Evolutionary conservation across 2,113 vertebrate species (phyloP), one percentile per base, ranked within the genome.

Genomic region (Eublepharis macularius): DNA sequence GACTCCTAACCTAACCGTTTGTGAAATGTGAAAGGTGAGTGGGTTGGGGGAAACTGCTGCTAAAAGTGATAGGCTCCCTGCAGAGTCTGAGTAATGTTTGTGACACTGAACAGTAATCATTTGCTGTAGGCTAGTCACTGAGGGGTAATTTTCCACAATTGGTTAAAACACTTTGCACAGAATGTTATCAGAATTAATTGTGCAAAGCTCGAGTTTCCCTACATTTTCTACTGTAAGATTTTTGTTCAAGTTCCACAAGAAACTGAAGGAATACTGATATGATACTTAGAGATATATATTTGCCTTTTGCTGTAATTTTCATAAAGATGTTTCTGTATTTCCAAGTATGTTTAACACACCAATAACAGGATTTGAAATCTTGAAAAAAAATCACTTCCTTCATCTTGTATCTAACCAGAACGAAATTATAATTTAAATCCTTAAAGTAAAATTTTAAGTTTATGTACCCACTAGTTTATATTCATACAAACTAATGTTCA

Each of bases 71-170:
- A 82, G 80, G 83, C 86, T 92, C 93, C 89, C 69, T 1, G 0
- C 80, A 76, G 90, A 60, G 88, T 86, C 76, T 84, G 80, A 86
- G 85, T 86, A 45, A 77, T 80, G 89, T 92, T 85, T 94, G 88
- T 92, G 86, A 89, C 92, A 86, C 88, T 81, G 1, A 17, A 69
- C 83, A 80, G 82, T 66, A 77, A 81, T 36, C 45, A 57, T 81
- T 63, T 92, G 77, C 87, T 83, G 77, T 81, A 76, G 88, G 77
- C 77, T 87, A 21, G 39, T 82, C 87, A 54, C 88, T 82, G 76
- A 68, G 69, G 83, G 66, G 47, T 83, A 39, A 82, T n/a, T 41
- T 88, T 86, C 85, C 69, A 4, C 72, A 83, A 2, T 54, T 26
- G n/a, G 80, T 63, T 83, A 86, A 87, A 92, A 81, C 17, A 45